Evolutionary conservation across 1,140 invertebrate genomes (phyloP), one percentile per base, ranked within the genome.

Genomic region (roundworm (Caenorhabditis elegans)): DNA sequence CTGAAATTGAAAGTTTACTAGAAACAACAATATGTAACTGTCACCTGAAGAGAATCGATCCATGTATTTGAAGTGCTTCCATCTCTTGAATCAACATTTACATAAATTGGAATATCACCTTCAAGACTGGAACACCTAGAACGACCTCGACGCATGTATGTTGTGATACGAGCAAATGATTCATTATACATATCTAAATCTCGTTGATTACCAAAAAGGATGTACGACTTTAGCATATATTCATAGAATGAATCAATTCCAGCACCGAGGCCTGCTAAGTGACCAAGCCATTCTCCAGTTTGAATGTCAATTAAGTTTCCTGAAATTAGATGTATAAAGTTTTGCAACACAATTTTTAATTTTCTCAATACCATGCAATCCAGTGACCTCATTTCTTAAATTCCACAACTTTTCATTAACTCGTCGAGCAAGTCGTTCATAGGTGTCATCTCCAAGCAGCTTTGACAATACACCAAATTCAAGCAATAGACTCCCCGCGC

Each of bases 21-120:
- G 4, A 2, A 19, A 34, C 22, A 43, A 36, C 5, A 43, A 43
- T 43, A 43, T 8, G 5, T 15, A 43, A 43, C 6, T 51, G 10
- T 19, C 53, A 93, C 92, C 89, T 93, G 93, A 10, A 94, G 88
- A 3, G 93, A 91, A 90, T 94, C 93, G 77, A 94, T 92, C 93
- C 93, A 94, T 28, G 92, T 92, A 53, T 93, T 93, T 15, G 91
- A 87, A 11, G 92, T 91, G 31, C 91, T 91, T 15, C 93, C 93
- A 87, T 91, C 93, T 49, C 91, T 90, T 93, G 94, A 93, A 87
- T 94, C 92, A 2, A 93, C 93, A 91, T 94, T 94, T 0, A 93
- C 92, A 90, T 93, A 94, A 6, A 94, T 88, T 19, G 93, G 93
- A 86, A 93, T 92, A 85, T 92, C 91, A 6, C 93, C 93, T 79